Percentiles rank a stretch among this genome's conserved stretches.
Evolutionary conservation across 1,140 invertebrate genomes (phyloP).

Genomic region (Penaeus chinensis): DNA sequence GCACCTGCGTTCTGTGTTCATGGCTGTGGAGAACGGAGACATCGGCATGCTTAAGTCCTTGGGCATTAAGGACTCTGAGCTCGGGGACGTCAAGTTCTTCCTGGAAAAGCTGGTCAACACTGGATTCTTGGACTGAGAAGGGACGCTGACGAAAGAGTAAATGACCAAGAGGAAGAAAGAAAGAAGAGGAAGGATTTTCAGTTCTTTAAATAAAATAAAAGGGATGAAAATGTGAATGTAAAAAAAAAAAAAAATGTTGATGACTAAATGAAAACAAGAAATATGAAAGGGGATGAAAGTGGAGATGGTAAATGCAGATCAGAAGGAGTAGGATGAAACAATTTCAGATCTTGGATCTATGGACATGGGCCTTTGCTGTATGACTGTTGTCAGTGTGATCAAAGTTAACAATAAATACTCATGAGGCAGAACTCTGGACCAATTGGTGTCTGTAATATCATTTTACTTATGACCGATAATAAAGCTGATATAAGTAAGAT

Average conservation of each 20-base stretch:
- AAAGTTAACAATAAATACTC: too few relatives aligned
- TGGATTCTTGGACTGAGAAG: conserved; percentile 90
- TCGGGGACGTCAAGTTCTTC: conserved; percentile 98
- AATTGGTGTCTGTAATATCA: too few relatives aligned
- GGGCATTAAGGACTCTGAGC: conserved; percentile 93
- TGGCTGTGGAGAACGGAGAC: conserved; percentile 96
- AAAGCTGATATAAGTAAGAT: too few relatives aligned
- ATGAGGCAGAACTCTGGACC: too few relatives aligned
- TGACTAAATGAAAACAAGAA: background rate
- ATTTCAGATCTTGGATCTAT: background rate
- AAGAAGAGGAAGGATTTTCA: background rate
- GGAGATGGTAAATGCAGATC: background rate
- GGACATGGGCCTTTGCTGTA: too few relatives aligned
- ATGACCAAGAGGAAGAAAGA: background rate
- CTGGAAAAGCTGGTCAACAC: conserved; percentile 96
- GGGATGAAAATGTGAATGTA: background rate
- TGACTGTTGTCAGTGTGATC: too few relatives aligned
- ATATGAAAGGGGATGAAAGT: background rate
- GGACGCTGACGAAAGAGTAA: conserved; percentile 57
- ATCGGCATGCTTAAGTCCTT: conserved; percentile 92
- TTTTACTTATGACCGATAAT: too few relatives aligned
- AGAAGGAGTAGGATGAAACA: background rate
- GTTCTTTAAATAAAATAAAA: background rate
- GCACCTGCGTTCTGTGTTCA: conserved; percentile 92
- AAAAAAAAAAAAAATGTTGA: background rate